These are phyloP conservation scores for Rhagoletis zephyria DNA, from an alignment of 1,140 invertebrate species.

Conservation along the genomic window DNA sequence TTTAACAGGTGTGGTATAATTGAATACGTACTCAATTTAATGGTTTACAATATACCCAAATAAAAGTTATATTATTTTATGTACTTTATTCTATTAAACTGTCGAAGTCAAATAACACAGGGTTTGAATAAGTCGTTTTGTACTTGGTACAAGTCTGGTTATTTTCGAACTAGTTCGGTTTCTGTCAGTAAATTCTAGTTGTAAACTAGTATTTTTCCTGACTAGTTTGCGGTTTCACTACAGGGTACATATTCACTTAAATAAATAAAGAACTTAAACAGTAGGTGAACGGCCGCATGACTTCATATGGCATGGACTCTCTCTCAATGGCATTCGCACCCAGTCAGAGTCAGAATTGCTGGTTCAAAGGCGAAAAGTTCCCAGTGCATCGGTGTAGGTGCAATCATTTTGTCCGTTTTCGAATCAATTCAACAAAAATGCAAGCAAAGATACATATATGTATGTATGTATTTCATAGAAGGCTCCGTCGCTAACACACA, in stretches of 20 bases:
- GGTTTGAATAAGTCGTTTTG: too few species aligned
- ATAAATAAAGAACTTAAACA: constrained; percentile 44
- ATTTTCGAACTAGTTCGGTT: too few species aligned
- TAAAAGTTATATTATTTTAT: too few species aligned
- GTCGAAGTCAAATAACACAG: too few species aligned
- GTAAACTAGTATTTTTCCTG: too few species aligned
- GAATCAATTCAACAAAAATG: constrained; percentile 8
- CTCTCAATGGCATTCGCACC: neutral
- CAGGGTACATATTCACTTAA: neutral
- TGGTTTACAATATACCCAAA: too few species aligned
- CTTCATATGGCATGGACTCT: neutral
- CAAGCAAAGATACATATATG: neutral
- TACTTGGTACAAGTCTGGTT: too few species aligned
- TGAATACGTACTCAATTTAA: too few species aligned
- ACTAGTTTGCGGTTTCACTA: too few species aligned
- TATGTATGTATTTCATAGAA: neutral
- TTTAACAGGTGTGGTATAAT: too few species aligned
- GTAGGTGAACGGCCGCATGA: constrained; percentile 23
- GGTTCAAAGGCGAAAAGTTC: constrained; percentile 5
- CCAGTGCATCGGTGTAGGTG: constrained; percentile 13
- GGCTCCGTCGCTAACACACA: neutral
- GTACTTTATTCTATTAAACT: too few species aligned
- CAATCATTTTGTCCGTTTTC: neutral
- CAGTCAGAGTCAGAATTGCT: neutral
- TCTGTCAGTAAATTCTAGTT: too few species aligned